phyloP scores from a whole-genome alignment of 2,797 vertebrate species.

The Lates japonicus region DNA sequence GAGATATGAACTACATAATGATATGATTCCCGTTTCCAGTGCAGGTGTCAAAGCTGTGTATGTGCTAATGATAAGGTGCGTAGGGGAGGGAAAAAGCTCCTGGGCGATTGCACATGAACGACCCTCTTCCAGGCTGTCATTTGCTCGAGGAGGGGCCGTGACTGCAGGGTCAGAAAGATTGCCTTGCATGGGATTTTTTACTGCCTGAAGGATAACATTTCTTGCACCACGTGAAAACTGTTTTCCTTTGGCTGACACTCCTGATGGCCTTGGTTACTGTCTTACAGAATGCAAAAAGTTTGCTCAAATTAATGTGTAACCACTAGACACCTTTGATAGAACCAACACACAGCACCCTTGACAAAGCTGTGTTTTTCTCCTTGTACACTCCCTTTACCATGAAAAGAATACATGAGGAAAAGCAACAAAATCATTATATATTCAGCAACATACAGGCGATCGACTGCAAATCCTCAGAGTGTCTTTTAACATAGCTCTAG shows the following conservation, averaged over 20 bases:
- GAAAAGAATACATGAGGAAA: not conserved
- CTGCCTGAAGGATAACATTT: slow-evolving; percentile 17
- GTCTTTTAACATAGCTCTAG: slow-evolving; percentile 26
- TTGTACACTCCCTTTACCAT: not conserved
- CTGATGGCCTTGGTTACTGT: slow-evolving; percentile 12
- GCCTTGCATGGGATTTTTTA: slow-evolving; percentile 11
- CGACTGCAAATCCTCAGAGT: slow-evolving; percentile 45
- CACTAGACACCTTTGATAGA: slow-evolving; percentile 32
- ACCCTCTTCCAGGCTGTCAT: slow-evolving; percentile 54
- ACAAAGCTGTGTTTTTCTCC: not conserved
- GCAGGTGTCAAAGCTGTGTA: slow-evolving; percentile 78
- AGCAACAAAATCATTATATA: not conserved
- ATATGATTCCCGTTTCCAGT: slow-evolving; percentile 71
- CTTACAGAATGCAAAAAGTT: slow-evolving; percentile 18
- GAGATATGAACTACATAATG: slow-evolving; percentile 75
- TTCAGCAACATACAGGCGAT: slow-evolving; percentile 31
- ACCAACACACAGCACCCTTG: not conserved
- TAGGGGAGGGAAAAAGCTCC: slow-evolving; percentile 60
- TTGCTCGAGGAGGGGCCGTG: slow-evolving; percentile 41
- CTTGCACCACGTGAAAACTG: slow-evolving; percentile 11
- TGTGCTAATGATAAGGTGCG: slow-evolving; percentile 74
- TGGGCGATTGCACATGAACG: slow-evolving; percentile 53
- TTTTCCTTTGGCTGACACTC: slow-evolving; percentile 32
- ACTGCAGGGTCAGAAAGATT: slow-evolving; percentile 45
- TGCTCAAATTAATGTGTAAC: slow-evolving; percentile 54